Percentiles rank a stretch among this genome's conserved stretches.
Evolutionary conservation across 2,797 vertebrate species (phyloP).

Genomic region (Hoplostethus atlanticus): DNA sequence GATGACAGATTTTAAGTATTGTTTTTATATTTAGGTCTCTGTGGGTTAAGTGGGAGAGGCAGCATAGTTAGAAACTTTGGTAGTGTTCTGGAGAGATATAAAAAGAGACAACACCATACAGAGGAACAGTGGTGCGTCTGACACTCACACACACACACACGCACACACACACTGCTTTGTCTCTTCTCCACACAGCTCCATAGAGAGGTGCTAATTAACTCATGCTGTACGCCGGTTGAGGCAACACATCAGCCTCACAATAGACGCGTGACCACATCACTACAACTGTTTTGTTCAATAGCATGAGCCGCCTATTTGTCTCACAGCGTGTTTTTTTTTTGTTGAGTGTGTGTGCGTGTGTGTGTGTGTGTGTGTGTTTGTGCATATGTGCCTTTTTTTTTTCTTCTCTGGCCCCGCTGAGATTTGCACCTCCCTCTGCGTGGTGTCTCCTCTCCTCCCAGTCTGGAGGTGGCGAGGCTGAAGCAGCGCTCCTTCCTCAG

Average conservation of each 20-base stretch:
- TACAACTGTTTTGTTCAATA: constrained; percentile 50
- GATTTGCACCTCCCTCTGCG: constrained; percentile 65
- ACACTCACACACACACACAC: constrained; percentile 49
- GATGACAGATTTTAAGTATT: constrained; percentile 50
- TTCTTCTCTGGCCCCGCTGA: constrained; percentile 23
- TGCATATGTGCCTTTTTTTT: constrained; percentile 18
- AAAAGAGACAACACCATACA: constrained; percentile 38
- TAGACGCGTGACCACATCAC: constrained; percentile 39
- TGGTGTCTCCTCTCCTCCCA: constrained; percentile 65
- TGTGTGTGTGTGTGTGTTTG: constrained; percentile 5
- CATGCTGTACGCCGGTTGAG: constrained; percentile 63
- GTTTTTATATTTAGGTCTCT: constrained; percentile 56
- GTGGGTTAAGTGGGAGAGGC: constrained; percentile 60
- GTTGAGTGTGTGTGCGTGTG: constrained; percentile 22
- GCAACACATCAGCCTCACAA: constrained; percentile 50
- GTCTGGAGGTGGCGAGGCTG: constrained; percentile 67
- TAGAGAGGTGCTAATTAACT: constrained; percentile 79
- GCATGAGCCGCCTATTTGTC: constrained; percentile 70
- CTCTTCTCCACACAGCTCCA: constrained; percentile 65
- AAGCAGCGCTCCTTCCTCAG: constrained; percentile 52
- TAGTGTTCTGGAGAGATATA: constrained; percentile 29
- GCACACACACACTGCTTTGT: constrained; percentile 34
- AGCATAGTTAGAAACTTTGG: constrained; percentile 29
- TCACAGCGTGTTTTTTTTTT: constrained; percentile 59
- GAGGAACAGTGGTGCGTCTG: constrained; percentile 52